phyloP scores from a whole-genome alignment of 2,113 vertebrate species.

The Echinops telfairi region DNA sequence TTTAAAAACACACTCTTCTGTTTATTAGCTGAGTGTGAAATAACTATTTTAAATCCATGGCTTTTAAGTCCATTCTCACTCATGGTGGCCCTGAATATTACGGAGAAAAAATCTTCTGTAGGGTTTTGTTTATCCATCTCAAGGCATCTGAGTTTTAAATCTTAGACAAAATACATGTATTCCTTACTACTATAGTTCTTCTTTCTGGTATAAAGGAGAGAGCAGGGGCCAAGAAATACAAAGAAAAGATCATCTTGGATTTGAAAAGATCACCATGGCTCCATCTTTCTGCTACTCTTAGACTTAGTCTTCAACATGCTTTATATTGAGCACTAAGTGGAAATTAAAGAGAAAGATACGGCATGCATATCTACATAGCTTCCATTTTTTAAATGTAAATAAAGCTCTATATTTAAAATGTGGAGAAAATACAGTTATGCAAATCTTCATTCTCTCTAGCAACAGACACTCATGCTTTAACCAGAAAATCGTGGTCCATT shows the following conservation, averaged over 20 bases:
- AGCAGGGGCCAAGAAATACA: not conserved
- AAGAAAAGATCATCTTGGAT: not conserved
- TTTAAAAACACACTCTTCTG: not conserved
- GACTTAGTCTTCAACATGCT: not conserved
- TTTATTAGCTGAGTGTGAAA: slow-evolving; percentile 7
- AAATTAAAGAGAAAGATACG: slow-evolving; percentile 24
- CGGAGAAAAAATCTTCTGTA: not conserved
- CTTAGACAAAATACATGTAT: not conserved
- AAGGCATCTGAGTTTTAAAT: not conserved
- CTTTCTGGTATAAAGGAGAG: not conserved
- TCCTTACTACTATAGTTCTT: not conserved
- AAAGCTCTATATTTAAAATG: not conserved
- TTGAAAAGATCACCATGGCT: not conserved
- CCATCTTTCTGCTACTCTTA: not conserved
- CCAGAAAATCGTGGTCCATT: slow-evolving; percentile 77
- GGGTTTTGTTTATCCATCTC: slow-evolving; percentile 2
- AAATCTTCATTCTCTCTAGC: slow-evolving; percentile 59
- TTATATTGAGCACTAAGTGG: not conserved
- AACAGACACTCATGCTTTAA: slow-evolving; percentile 74
- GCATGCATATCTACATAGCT: not conserved
- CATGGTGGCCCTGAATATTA: not conserved
- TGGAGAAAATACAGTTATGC: slow-evolving; percentile 44
- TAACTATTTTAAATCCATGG: not conserved
- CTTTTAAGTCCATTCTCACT: not conserved
- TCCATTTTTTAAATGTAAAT: not conserved